Conservation (phyloP, 2,888 invertebrate species). For the Nemurella pictetii region DNA sequence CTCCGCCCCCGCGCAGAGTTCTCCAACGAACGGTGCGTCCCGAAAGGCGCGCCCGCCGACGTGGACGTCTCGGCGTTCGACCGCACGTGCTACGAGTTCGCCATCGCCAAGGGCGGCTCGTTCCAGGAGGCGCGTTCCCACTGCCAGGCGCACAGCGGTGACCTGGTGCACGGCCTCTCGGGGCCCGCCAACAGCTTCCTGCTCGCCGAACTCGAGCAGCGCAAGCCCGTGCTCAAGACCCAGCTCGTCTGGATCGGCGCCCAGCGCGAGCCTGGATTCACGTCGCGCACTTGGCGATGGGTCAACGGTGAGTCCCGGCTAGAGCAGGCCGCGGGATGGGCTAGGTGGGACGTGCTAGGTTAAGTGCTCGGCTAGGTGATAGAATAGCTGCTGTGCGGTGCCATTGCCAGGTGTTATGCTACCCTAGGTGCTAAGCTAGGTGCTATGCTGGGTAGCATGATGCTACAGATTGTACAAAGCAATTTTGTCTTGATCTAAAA, state of each 20-base stretch:
- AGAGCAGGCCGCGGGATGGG: no score
- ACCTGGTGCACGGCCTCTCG: slow-evolving; percentile 66
- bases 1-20: slow-evolving; percentile 64
- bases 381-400: no score
- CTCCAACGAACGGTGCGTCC: slow-evolving; percentile 80
- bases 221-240: slow-evolving; percentile 78
- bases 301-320: slow-evolving; percentile 79
- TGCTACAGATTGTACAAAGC: no score
- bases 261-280: slow-evolving; percentile 81
- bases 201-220: slow-evolving; percentile 76
- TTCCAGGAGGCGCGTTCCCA: slow-evolving; percentile 79
- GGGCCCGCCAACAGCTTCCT: slow-evolving; percentile 69
- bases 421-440: no score
- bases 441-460: no score
- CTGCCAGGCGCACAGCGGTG: slow-evolving; percentile 71
- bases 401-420: no score
- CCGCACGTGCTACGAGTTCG: slow-evolving; percentile 86
- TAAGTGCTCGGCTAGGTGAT: no score
- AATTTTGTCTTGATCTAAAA: no score
- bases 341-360: no score
- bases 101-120: slow-evolving; percentile 77
- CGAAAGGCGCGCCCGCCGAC: slow-evolving; percentile 73
- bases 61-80: slow-evolving; percentile 82
- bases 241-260: slow-evolving; percentile 92
- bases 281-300: slow-evolving; percentile 87